These are phyloP conservation scores for Hydrolagus colliei DNA, from an alignment of 2,797 vertebrate genomes.

Conservation along the genomic window DNA sequence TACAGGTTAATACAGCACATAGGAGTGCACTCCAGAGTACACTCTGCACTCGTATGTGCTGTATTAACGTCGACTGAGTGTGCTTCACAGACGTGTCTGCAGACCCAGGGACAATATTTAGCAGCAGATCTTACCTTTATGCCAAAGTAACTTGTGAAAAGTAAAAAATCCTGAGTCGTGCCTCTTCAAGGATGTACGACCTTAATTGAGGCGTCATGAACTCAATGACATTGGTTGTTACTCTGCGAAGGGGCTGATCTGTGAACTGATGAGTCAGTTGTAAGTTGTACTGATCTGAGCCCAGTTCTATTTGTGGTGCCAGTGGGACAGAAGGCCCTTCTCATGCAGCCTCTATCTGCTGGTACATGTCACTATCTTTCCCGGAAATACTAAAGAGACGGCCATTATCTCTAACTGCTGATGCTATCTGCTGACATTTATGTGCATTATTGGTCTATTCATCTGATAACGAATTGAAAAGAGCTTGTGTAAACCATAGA, in stretches of 20 bases:
- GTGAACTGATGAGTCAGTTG: background rate
- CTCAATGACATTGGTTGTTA: background rate
- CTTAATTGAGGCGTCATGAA: background rate
- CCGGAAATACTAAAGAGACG: background rate
- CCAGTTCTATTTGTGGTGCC: background rate
- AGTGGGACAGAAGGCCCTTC: background rate
- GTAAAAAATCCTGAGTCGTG: background rate
- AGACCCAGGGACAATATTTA: background rate
- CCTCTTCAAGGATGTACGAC: background rate
- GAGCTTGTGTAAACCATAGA: too few species aligned
- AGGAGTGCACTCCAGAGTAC: too few species aligned
- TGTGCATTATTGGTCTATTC: too few species aligned
- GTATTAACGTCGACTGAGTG: too few species aligned
- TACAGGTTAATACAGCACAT: too few species aligned
- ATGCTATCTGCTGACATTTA: background rate
- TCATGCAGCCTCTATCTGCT: background rate
- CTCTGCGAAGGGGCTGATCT: background rate
- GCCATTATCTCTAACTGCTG: background rate
- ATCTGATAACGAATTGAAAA: background rate
- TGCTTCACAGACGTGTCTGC: too few species aligned
- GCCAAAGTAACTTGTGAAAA: background rate
- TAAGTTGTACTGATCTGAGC: background rate
- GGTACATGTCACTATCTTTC: background rate
- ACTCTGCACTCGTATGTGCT: too few species aligned
- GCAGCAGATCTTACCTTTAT: too few species aligned